Evolutionary conservation across 2,888 invertebrate genomes (phyloP).

Genomic region (Heliconius hortense): DNA sequence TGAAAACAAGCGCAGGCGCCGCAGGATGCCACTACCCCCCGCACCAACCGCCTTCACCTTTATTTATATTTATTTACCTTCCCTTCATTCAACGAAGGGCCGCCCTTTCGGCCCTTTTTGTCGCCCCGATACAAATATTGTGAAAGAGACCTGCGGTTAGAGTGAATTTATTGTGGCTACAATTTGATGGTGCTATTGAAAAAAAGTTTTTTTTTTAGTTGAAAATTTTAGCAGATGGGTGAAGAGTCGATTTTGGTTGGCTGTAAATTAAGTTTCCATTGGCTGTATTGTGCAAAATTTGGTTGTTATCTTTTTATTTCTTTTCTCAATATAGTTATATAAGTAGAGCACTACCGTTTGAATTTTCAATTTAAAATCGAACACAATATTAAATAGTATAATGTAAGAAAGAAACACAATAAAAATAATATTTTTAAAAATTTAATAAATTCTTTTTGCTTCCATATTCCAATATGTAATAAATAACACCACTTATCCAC

Average conservation of each 20-base stretch:
- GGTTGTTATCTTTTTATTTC: background rate
- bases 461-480: constrained; percentile 16
- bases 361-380: background rate
- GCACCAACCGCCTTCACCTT: constrained; percentile 68
- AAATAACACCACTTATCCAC: constrained; percentile 37
- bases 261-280: constrained; percentile 42
- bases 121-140: constrained; percentile 80
- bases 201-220: constrained; percentile 48
- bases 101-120: constrained; percentile 82
- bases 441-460: background rate
- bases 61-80: constrained; percentile 83
- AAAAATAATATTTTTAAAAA: background rate
- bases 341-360: background rate
- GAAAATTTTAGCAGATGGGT: constrained; percentile 46
- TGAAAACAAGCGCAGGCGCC: constrained; percentile 47
- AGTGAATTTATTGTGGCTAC: constrained; percentile 78
- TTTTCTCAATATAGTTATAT: background rate
- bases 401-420: background rate
- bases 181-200: constrained; percentile 67
- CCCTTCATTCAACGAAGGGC: constrained; percentile 80
- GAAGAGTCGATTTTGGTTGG: constrained; percentile 36
- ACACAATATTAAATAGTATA: background rate
- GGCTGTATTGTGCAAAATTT: background rate
- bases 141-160: constrained; percentile 79
- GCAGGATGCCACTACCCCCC: constrained; percentile 48